Percentiles rank a stretch among this genome's conserved stretches.
These are phyloP conservation scores for Halichoeres trimaculatus DNA, from an alignment of 2,113 vertebrate species.

Conservation along the genomic window DNA sequence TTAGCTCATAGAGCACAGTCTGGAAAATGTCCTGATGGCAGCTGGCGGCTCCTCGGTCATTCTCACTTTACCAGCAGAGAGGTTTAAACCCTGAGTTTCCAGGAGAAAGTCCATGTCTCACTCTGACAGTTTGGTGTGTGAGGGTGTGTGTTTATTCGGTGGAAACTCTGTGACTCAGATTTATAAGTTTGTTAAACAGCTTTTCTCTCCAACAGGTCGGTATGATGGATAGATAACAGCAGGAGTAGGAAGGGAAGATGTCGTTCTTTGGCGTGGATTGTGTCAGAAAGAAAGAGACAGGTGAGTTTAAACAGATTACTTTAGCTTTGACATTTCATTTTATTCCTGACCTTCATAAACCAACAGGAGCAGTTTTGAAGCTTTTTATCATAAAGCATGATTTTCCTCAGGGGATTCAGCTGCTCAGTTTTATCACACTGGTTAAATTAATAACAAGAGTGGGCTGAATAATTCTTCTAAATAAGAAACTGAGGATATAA, in stretches of 20 bases:
- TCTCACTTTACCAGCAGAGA: constrained; percentile 11
- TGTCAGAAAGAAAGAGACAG: constrained; percentile 83
- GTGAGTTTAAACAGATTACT: constrained; percentile 53
- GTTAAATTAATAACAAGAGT: too few species aligned
- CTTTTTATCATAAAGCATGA: too few species aligned
- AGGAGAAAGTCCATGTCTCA: not conserved
- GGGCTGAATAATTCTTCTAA: too few species aligned
- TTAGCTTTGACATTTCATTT: not conserved
- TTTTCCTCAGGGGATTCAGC: too few species aligned
- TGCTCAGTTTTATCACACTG: not conserved
- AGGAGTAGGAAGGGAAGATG: constrained; percentile 78
- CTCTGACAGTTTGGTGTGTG: not conserved
- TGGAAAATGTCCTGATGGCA: constrained; percentile 35
- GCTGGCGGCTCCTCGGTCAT: constrained; percentile 5
- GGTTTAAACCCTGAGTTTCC: not conserved
- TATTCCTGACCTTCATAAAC: not conserved
- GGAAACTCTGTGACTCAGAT: not conserved
- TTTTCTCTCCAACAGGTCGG: constrained; percentile 20
- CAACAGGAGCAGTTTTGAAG: not conserved
- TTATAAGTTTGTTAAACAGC: not conserved
- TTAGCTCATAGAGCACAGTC: constrained; percentile 57
- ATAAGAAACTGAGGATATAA: too few species aligned
- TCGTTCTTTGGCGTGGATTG: constrained; percentile 86
- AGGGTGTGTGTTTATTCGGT: not conserved
- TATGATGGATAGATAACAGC: constrained; percentile 81